Conservation (phyloP, 2,113 vertebrate species). For the Morone chrysops region DNA sequence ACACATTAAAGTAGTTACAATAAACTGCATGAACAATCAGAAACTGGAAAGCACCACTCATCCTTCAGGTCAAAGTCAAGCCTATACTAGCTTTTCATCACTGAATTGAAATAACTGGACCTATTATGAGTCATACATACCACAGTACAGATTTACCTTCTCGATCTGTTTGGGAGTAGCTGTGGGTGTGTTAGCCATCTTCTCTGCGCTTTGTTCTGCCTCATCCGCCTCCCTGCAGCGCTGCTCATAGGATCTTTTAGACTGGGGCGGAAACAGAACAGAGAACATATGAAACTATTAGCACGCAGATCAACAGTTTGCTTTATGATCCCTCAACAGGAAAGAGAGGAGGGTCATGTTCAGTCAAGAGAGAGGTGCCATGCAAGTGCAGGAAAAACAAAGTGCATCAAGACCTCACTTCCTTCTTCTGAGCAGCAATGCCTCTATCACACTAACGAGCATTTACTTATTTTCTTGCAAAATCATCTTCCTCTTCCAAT, state of each 20-base stretch:
- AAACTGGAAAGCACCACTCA: background rate
- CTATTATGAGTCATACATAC: background rate
- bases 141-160: conserved; percentile 84
- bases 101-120: background rate
- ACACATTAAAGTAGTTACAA: background rate
- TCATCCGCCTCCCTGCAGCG: conserved; percentile 93
- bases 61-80: background rate
- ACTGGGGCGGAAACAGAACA: conserved; percentile 78
- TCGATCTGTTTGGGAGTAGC: conserved; percentile 91
- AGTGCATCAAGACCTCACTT: conserved; percentile 30
- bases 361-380: background rate
- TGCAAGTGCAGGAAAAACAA: background rate
- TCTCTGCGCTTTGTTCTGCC: conserved; percentile 86
- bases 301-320: background rate
- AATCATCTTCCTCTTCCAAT: conserved; percentile 4
- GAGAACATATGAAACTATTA: conserved; percentile 38
- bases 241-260: conserved; percentile 92
- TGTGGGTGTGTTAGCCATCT: conserved; percentile 68
- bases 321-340: conserved; percentile 12
- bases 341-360: background rate
- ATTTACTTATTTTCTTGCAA: background rate
- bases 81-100: no score
- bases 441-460: no score
- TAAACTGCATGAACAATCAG: background rate
- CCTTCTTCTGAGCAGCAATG: conserved; percentile 31